phyloP scores from a whole-genome alignment of 2,888 invertebrate genomes.

The Adela reaumurella region DNA sequence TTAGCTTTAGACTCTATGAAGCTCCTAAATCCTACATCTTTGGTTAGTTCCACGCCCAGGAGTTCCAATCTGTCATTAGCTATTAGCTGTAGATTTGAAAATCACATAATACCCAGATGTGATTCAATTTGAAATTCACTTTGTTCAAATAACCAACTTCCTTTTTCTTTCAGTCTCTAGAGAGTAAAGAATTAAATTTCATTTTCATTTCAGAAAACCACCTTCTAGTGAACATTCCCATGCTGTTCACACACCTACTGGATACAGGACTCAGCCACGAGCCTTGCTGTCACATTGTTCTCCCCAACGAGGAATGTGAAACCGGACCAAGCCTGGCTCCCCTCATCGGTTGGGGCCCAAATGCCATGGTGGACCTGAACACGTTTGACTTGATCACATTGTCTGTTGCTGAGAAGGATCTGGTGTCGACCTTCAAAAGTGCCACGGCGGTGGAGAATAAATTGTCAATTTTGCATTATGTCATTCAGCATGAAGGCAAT shows the following conservation, averaged over 20 bases:
- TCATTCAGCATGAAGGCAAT: slow-evolving; percentile 74
- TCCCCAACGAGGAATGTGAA: slow-evolving; percentile 57
- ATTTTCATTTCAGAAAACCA: slow-evolving; percentile 61
- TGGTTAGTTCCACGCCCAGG: no score
- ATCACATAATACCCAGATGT: no score
- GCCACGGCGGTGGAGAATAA: slow-evolving; percentile 67
- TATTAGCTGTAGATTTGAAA: no score
- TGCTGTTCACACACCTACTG: slow-evolving; percentile 78
- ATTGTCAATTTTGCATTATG: slow-evolving; percentile 77
- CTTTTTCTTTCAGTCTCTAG: no score
- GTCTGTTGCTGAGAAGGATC: slow-evolving; percentile 60
- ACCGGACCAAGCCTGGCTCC: slow-evolving; percentile 66
- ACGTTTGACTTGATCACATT: slow-evolving; percentile 71
- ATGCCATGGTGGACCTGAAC: slow-evolving; percentile 62
- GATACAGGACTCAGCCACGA: slow-evolving; percentile 83
- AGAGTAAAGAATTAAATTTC: background rate
- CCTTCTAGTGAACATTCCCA: slow-evolving; percentile 78
- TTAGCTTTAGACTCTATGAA: no score
- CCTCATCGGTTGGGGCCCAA: slow-evolving; percentile 50
- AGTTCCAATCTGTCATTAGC: no score
- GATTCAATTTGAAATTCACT: no score
- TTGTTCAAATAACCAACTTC: no score
- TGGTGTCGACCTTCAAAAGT: slow-evolving; percentile 66
- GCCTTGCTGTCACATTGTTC: slow-evolving; percentile 75
- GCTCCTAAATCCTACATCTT: no score